A percentile compares a stretch with the other conserved stretches of the same genome.
phyloP scores from a whole-genome alignment of 2,113 vertebrate species.

The Cacatua alba region DNA sequence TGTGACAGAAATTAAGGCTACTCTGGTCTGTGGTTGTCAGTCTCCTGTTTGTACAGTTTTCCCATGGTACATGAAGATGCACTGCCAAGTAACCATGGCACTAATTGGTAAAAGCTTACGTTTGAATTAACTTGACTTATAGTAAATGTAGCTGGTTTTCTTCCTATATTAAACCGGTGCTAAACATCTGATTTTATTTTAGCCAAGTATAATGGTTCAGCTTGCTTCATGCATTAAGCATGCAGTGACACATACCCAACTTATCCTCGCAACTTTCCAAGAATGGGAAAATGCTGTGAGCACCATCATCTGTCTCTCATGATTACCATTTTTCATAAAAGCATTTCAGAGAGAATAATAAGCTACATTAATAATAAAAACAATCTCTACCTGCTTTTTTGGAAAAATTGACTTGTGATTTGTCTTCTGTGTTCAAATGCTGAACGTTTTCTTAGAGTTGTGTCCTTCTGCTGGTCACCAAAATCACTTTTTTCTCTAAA shows the following conservation, averaged over 20 bases:
- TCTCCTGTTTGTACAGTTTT: not conserved
- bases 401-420: not conserved
- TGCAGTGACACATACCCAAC: not conserved
- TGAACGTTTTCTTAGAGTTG: not conserved
- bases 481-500: not conserved
- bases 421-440: not conserved
- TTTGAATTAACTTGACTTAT: slow-evolving; percentile 60
- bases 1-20: not conserved
- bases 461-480: not conserved
- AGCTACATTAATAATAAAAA: not conserved
- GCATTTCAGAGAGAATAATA: not conserved
- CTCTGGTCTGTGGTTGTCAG: not conserved
- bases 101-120: slow-evolving; percentile 58
- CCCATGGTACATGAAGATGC: not conserved
- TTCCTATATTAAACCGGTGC: slow-evolving; percentile 22
- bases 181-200: slow-evolving; percentile 66
- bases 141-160: slow-evolving; percentile 42
- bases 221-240: not conserved
- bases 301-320: not conserved
- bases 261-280: not conserved
- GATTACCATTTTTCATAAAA: not conserved
- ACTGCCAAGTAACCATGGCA: slow-evolving; percentile 60
- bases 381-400: not conserved
- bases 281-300: not conserved
- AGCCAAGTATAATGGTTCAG: not conserved